Percentiles rank a stretch among this genome's conserved stretches.
phyloP scores from a whole-genome alignment of 2,113 vertebrate species.

The Ochotona curzoniae region DNA sequence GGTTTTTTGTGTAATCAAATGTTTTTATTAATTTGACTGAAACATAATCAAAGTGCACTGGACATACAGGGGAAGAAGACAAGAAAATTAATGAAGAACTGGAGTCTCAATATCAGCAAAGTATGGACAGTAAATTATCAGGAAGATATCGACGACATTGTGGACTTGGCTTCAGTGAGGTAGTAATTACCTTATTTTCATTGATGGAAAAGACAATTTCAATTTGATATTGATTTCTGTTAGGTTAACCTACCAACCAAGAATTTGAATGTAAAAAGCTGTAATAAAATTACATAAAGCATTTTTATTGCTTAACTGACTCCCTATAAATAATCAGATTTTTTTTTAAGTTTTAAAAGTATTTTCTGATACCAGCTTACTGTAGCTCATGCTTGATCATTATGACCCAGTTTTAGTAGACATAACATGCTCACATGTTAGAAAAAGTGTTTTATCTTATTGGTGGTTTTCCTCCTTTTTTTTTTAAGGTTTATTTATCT shows the following conservation, averaged over 20 bases:
- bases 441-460: background rate
- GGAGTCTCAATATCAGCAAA: slow-evolving; percentile 96
- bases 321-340: background rate
- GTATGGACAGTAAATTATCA: slow-evolving; percentile 95
- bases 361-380: slow-evolving; percentile 37
- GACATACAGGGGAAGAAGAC: slow-evolving; percentile 93
- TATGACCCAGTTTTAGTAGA: background rate
- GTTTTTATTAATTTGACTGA: slow-evolving; percentile 87
- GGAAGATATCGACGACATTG: slow-evolving; percentile 96
- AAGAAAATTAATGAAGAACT: slow-evolving; percentile 93
- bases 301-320: background rate
- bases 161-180: slow-evolving; percentile 97
- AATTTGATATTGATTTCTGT: slow-evolving; percentile 16
- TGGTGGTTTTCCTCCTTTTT: too few species aligned
- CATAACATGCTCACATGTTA: slow-evolving; percentile 3
- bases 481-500: too few species aligned
- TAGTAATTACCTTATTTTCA: slow-evolving; percentile 78
- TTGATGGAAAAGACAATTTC: slow-evolving; percentile 41
- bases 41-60: slow-evolving; percentile 88
- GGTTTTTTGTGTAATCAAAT: slow-evolving; percentile 84
- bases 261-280: background rate
- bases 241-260: slow-evolving; percentile 4
- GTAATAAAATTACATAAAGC: slow-evolving; percentile 29
- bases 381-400: slow-evolving; percentile 51
- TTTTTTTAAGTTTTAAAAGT: slow-evolving; percentile 39